A percentile compares a stretch with the other conserved stretches of the same genome.
These are phyloP conservation scores for Gasterosteus nipponicus DNA, from an alignment of 2,113 vertebrate species.

Conservation along the genomic window DNA sequence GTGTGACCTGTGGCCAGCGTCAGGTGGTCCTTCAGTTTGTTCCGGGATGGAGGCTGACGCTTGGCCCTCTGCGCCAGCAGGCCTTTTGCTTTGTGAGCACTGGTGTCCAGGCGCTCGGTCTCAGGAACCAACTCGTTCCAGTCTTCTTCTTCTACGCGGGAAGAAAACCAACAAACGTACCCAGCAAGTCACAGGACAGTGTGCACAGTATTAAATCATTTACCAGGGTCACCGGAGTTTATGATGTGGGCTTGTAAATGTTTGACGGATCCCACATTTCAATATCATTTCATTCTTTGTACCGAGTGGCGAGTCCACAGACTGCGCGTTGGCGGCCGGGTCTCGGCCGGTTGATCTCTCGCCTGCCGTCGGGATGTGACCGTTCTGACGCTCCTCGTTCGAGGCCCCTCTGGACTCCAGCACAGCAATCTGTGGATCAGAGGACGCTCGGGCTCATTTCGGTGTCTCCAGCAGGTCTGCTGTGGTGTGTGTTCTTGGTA, in stretches of 20 bases:
- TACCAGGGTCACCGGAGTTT: conserved; percentile 7
- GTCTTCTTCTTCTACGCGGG: conserved; percentile 76
- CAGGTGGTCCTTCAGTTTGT: conserved; percentile 85
- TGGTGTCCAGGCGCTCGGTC: conserved; percentile 89
- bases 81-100: conserved; percentile 88
- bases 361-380: conserved; percentile 44
- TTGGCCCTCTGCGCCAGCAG: conserved; percentile 89
- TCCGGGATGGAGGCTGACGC: conserved; percentile 89
- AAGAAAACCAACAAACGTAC: conserved; percentile 1
- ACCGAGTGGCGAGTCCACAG: conserved; percentile 72
- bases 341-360: conserved; percentile 51
- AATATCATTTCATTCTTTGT: neutral
- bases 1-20: conserved; percentile 56
- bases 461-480: conserved; percentile 2
- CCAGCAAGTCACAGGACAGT: neutral
- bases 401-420: conserved; percentile 75
- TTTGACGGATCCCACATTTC: conserved; percentile 22
- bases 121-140: conserved; percentile 86
- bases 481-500: neutral
- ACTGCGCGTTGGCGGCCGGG: conserved; percentile 68
- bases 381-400: conserved; percentile 12
- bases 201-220: conserved; percentile 23
- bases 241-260: conserved; percentile 23
- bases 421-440: conserved; percentile 78
- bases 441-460: conserved; percentile 11